Percentiles rank a stretch among this genome's conserved stretches.
These are phyloP conservation scores for Hippoglossus stenolepis DNA, from an alignment of 2,113 vertebrate species.

Conservation along the genomic window DNA sequence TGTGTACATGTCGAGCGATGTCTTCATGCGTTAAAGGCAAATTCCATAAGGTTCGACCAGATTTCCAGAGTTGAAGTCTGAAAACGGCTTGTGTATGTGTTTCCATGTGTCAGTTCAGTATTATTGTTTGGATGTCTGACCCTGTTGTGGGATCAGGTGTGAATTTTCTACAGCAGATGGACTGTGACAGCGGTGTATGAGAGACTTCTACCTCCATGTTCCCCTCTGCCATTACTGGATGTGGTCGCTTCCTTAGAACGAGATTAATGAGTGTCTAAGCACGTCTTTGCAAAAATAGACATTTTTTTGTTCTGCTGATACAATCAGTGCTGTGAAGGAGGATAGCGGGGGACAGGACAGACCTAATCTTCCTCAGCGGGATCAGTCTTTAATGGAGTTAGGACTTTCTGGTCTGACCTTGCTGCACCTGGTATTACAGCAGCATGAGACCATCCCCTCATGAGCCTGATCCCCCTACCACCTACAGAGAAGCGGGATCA, in stretches of 20 bases:
- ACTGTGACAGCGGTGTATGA: slow-evolving; percentile 58
- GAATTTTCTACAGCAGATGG: slow-evolving; percentile 68
- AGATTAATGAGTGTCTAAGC: slow-evolving; percentile 56
- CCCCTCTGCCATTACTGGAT: slow-evolving; percentile 36
- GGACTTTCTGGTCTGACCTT: slow-evolving; percentile 69
- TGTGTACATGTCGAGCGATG: no score
- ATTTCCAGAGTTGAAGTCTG: no score
- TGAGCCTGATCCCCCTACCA: slow-evolving; percentile 26
- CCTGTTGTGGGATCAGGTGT: slow-evolving; percentile 26
- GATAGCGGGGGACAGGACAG: slow-evolving; percentile 40
- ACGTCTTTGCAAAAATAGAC: slow-evolving; percentile 37
- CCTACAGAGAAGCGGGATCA: slow-evolving; percentile 11
- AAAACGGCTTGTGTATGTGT: neutral
- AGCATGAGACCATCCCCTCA: slow-evolving; percentile 33
- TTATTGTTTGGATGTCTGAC: slow-evolving; percentile 18
- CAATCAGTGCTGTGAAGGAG: slow-evolving; percentile 38
- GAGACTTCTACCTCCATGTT: slow-evolving; percentile 39
- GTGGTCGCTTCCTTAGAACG: slow-evolving; percentile 17
- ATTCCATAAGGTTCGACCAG: no score
- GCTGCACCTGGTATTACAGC: slow-evolving; percentile 37
- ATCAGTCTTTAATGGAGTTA: slow-evolving; percentile 70
- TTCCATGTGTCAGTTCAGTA: slow-evolving; percentile 21
- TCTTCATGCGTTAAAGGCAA: no score
- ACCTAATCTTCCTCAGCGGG: slow-evolving; percentile 61
- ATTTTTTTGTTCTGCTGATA: slow-evolving; percentile 35